Evolutionary conservation across 2,797 vertebrate species (phyloP).

Genomic region (Octomys mimax): DNA sequence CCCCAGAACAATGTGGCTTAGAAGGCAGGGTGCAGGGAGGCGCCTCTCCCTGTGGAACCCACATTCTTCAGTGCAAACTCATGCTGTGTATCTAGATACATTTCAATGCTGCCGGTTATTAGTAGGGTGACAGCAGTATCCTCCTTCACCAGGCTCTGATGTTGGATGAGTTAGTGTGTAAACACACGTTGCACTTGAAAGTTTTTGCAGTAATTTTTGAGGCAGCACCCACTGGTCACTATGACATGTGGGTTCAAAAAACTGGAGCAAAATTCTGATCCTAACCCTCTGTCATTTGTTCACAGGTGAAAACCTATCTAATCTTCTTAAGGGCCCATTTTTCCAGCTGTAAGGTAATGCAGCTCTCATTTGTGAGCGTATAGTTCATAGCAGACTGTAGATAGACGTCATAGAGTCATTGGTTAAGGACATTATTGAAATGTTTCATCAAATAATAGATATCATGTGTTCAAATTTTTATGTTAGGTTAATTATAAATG

Average conservation of each 20-base stretch:
- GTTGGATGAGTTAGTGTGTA: neutral
- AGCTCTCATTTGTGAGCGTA: neutral
- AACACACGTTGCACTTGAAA: too few species aligned
- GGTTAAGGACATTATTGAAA: neutral
- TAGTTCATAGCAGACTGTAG: neutral
- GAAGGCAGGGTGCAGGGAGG: neutral
- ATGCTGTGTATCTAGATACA: neutral
- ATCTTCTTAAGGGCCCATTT: neutral
- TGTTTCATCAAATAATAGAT: neutral
- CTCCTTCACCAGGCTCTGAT: neutral
- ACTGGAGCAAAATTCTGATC: neutral
- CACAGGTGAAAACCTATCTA: neutral
- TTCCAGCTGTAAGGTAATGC: neutral
- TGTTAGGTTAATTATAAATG: neutral
- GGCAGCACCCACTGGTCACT: neutral
- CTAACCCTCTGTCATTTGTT: neutral
- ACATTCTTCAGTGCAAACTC: neutral
- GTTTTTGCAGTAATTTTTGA: neutral
- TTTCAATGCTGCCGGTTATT: too few species aligned
- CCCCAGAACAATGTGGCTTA: neutral
- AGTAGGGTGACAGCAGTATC: neutral
- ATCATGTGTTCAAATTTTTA: neutral
- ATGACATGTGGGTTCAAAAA: neutral
- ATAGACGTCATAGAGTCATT: neutral
- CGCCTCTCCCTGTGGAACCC: neutral